Base-by-base conservation (phyloP, 2,113 vertebrate species). In the Amazona guildingii region DNA sequence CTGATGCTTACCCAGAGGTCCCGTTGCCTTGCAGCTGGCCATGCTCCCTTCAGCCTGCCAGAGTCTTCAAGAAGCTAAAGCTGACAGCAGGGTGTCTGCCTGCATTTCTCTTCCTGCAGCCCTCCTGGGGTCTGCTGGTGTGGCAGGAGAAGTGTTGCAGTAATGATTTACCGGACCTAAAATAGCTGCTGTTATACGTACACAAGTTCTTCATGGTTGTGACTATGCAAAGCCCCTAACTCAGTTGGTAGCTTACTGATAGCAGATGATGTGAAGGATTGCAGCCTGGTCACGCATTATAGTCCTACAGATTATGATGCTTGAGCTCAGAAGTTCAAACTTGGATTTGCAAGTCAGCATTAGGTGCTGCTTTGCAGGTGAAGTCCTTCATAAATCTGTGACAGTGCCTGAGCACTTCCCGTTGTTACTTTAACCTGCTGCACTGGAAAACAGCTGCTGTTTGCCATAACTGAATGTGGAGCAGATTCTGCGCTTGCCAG, bases 21-120 rank as follows among this genome's bases (percentile, higher is more conserved):
- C 27, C 10, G 0, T 2, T 44, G 75, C 25, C 0, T 0, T 3
- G 6, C 19, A 51, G 46, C 37, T 77, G 63, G 24, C 24, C 2
- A 0, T 2, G 12, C 7, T 35, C 14, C 6, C 3, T 15, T 57
- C 28, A 16, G 13, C 17, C 6, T 66, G 39, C 12, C 9, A 4
- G 41, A 46, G 59, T 13, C 41, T 54, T 59, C 55, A 9, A 25
- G 37, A 63, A 46, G 14, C 54, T 59, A 0, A 29, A 16, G 37
- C 39, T 80, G 13, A 12, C 48, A 52, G 13, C 43, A 29, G 19
- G 13, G 25, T 8, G 1, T 44, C 63, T 69, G 37, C 16, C 28
- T 75, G 25, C 7, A 3, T 52, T 54, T 43, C 7, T 57, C 10
- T 41, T 27, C 43, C 18, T 48, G 37, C 39, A 21, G 13, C 8